These are phyloP conservation scores for Nipponacmea schrenckii DNA, from an alignment of 2,888 invertebrate species.

Conservation along the genomic window DNA sequence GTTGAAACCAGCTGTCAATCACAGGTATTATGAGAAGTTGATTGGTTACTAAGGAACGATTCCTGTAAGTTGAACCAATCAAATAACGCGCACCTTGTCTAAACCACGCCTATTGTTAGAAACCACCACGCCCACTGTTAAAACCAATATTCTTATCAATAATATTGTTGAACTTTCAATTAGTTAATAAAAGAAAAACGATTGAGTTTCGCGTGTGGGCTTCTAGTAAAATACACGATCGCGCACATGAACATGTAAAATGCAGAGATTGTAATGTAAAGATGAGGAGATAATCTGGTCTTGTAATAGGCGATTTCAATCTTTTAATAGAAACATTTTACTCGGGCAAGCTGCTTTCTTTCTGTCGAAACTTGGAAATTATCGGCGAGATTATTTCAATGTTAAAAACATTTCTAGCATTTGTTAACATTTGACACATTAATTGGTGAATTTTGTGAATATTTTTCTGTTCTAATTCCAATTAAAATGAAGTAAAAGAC, in stretches of 20 bases:
- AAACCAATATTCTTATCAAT: conserved; percentile 4
- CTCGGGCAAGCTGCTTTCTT: neutral
- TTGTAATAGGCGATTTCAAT: neutral
- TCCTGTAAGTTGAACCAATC: neutral
- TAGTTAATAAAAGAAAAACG: neutral
- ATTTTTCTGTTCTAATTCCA: no score
- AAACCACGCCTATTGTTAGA: neutral
- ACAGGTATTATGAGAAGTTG: neutral
- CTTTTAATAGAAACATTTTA: neutral
- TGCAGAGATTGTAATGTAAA: neutral
- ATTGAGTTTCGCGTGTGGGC: conserved; percentile 5
- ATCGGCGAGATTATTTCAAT: neutral
- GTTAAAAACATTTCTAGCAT: neutral
- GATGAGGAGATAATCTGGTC: neutral
- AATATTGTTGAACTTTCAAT: neutral
- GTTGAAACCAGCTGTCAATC: neutral
- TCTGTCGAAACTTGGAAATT: neutral
- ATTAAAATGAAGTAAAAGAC: no score
- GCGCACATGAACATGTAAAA: conserved; percentile 4
- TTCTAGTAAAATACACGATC: neutral
- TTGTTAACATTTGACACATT: neutral
- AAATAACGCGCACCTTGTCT: neutral
- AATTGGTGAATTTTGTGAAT: neutral
- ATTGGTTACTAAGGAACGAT: neutral
- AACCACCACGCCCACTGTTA: neutral